A percentile compares a stretch with the other conserved stretches of the same genome.
Evolutionary conservation across 37 sponge, comb jelly and placozoan species (phyloP).

Genomic region (Dysidea cf. avara): DNA sequence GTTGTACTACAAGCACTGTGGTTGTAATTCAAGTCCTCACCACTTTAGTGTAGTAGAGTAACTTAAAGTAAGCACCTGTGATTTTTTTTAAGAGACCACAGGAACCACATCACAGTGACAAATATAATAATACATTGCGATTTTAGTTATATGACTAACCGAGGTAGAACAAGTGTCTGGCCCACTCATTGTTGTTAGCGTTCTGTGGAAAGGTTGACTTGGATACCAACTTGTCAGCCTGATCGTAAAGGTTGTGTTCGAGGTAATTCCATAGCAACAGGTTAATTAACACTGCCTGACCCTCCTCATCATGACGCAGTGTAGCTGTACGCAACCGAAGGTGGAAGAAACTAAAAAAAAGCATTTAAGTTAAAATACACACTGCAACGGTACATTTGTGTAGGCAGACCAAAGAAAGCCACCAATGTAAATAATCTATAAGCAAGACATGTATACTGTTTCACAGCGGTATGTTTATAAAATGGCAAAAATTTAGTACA

Average conservation of each 20-base stretch:
- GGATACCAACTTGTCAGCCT: slow-evolving; percentile 89
- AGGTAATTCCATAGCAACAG: slow-evolving; percentile 92
- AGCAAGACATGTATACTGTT: too few relatives aligned
- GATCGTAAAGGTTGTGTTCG: slow-evolving; percentile 94
- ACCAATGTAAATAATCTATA: too few relatives aligned
- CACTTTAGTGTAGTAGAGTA: too few relatives aligned
- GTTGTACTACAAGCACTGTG: too few relatives aligned
- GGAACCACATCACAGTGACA: too few relatives aligned
- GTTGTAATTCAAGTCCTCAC: too few relatives aligned
- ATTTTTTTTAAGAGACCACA: too few relatives aligned
- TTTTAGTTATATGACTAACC: slow-evolving; percentile 30
- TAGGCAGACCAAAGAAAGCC: too few relatives aligned
- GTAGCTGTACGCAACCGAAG: slow-evolving; percentile 90
- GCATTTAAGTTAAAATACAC: not conserved
- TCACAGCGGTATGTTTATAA: too few relatives aligned
- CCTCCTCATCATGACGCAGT: slow-evolving; percentile 81
- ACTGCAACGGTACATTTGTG: too few relatives aligned
- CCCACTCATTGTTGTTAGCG: slow-evolving; percentile 93
- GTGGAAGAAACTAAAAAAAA: slow-evolving; percentile 64
- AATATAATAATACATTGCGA: slow-evolving; percentile 11
- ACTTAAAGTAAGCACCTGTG: too few relatives aligned
- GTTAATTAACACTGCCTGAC: slow-evolving; percentile 88
- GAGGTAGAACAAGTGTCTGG: slow-evolving; percentile 89
- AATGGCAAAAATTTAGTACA: too few relatives aligned
- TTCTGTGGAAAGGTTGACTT: slow-evolving; percentile 87